These are phyloP conservation scores for Cirrhinus molitorella DNA, from an alignment of 2,797 vertebrate genomes.

Conservation along the genomic window DNA sequence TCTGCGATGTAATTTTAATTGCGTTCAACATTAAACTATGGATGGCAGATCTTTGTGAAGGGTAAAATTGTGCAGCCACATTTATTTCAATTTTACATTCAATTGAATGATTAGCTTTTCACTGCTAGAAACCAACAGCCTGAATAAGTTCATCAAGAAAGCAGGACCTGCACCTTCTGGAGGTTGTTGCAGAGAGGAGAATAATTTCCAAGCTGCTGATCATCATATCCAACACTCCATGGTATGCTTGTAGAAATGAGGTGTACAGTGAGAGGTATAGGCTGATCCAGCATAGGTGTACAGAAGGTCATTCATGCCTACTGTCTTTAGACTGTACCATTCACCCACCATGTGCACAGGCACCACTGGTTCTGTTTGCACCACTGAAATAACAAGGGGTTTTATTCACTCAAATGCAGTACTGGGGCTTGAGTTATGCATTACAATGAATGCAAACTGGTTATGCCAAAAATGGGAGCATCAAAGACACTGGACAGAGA, in stretches of 20 bases:
- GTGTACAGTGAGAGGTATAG: background rate
- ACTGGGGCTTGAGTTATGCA: background rate
- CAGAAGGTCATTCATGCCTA: background rate
- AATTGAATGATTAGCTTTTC: background rate
- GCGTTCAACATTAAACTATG: too few species aligned
- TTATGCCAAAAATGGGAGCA: background rate
- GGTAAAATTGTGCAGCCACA: background rate
- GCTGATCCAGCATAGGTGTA: background rate
- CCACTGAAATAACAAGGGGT: background rate
- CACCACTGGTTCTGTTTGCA: background rate
- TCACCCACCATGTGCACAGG: background rate
- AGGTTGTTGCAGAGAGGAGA: background rate
- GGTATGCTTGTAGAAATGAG: background rate
- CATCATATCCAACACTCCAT: background rate
- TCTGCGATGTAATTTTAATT: too few species aligned
- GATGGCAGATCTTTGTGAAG: too few species aligned
- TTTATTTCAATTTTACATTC: background rate
- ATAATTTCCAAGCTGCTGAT: background rate
- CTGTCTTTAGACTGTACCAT: background rate
- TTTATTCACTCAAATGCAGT: background rate
- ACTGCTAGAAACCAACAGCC: background rate
- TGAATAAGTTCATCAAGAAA: background rate
- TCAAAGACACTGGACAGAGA: background rate
- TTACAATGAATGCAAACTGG: background rate
- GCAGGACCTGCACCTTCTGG: background rate